Base-by-base conservation (phyloP, 2,797 vertebrate genomes). In the Chelon labrosus region DNA sequence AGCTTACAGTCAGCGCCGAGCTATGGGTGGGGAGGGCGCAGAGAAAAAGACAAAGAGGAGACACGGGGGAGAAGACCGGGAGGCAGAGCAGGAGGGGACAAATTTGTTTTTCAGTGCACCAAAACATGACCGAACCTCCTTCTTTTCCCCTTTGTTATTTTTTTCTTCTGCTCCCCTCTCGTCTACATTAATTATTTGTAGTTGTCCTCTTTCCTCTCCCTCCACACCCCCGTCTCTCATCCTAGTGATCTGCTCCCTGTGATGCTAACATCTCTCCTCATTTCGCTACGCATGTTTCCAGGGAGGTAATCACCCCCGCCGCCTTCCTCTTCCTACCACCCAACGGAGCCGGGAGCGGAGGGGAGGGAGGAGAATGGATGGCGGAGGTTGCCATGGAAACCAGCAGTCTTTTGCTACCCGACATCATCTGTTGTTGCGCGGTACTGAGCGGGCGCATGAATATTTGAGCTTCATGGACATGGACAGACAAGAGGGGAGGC, bases 351-450 rank as follows among this genome's bases (percentile, higher is more conserved):
- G 63, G 81, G 68, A 50, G 53, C 60, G 57, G 44, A 77, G 22
- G 42, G 73, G 69, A 44, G 12, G 51, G 27, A 22, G 37, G 67
- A 66, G 41, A 55, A 27, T 11, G 81, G 85, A 85, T 84, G 84
- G 78, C 61, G 83, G 70, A 65, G 77, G 94, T 94, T 91, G 75
- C 90, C 89, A 93, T 94, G 90, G 93, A 91, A 93, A 94, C 93
- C 90, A 88, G 52, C 72, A 89, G 90, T 88, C 86, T 87, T 83
- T 89, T 76, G 65, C 80, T 52, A 35, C 63, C 80, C 83, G 60
- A 88, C 89, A 88, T 91, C 88, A 90, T 93, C 72, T 85, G 86
- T 76, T 80, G 83, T 76, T 82, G 73, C 64, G 39, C 39, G 53
- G 64, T 12, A 53, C 35, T 44, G 77, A 84, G 59, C 63, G 27